Base-by-base conservation (phyloP, 2,797 vertebrate genomes). In the Oreortyx pictus region DNA sequence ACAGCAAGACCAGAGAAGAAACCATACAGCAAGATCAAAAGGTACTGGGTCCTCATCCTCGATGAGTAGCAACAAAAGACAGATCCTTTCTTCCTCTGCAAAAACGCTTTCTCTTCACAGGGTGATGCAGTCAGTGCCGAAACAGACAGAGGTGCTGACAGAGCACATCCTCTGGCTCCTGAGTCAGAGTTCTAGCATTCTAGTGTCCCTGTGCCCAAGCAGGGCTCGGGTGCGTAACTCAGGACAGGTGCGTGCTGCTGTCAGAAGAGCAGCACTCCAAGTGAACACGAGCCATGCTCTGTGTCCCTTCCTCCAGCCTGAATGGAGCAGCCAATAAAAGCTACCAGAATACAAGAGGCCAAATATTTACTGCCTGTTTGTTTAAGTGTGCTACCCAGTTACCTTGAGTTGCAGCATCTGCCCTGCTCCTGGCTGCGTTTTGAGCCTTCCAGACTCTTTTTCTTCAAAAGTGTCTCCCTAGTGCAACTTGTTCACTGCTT, bases 331-430 rank as follows among this genome's bases (percentile, higher is more conserved):
- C 50, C 72, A 57, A 78, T 72, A 81, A 84, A 81, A 89, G 11
- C 29, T 49, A 83, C 37, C 27, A 35, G 43, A 88, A 88, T 56
- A 50, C 17, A 85, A 80, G 49, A 81, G 43, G 43, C 57, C 82
- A 92, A 87, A 70, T 78, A 89, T 66, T 83, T 88, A 73, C 24
- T 33, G 23, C 27, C 18, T 62, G 35, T 49, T 81, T 93, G 65
- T 75, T 89, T 70, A 78, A 47, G 80, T 23, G 27, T 31, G 23
- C 76, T 59, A 71, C 29, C 8, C 1, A 62, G 72, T 47, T 49
- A 92, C 57, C 47, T 66, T 94, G 80, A 75, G 74, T 84, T 88
- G 47, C 24, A 88, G 59, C 41, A 82, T 16, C 1, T 2, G 27
- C 72, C 44, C 39, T 49, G 81, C 68, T 47, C 44, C 72, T 64